These are phyloP conservation scores for Parazoanthus swiftii DNA, from an alignment of 92 coral and sea anemone genomes.

Conservation along the genomic window DNA sequence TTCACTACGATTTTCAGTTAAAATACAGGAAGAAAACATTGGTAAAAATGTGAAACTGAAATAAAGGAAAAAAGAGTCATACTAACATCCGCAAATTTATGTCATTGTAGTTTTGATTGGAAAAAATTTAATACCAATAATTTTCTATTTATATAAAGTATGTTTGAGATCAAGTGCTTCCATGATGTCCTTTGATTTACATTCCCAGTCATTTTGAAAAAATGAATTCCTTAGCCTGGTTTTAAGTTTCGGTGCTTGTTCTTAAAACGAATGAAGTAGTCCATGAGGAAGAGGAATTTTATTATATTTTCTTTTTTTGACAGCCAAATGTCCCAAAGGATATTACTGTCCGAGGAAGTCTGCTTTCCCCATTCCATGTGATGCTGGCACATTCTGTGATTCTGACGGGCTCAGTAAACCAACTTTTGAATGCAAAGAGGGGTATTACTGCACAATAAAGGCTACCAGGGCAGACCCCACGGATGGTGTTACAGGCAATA, in stretches of 20 bases:
- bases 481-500: constrained; percentile 76
- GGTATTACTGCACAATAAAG: constrained; percentile 72
- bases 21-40: background rate
- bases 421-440: constrained; percentile 87
- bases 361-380: constrained; percentile 73
- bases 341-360: constrained; percentile 95
- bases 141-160: too few species aligned
- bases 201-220: too few species aligned
- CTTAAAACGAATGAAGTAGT: background rate
- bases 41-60: too few species aligned
- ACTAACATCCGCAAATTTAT: background rate
- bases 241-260: background rate
- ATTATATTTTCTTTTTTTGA: background rate
- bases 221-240: background rate
- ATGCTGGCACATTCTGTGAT: constrained; percentile 85
- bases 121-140: background rate
- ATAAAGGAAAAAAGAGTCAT: background rate
- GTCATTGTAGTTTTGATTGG: background rate
- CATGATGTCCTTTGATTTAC: too few species aligned
- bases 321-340: constrained; percentile 80
- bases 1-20: background rate
- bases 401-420: constrained; percentile 68
- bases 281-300: background rate
- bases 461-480: constrained; percentile 72
- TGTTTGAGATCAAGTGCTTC: background rate